Percentiles rank a stretch among this genome's conserved stretches.
Conservation (phyloP, 2,113 vertebrate genomes). For the Brachionichthys hirsutus region DNA sequence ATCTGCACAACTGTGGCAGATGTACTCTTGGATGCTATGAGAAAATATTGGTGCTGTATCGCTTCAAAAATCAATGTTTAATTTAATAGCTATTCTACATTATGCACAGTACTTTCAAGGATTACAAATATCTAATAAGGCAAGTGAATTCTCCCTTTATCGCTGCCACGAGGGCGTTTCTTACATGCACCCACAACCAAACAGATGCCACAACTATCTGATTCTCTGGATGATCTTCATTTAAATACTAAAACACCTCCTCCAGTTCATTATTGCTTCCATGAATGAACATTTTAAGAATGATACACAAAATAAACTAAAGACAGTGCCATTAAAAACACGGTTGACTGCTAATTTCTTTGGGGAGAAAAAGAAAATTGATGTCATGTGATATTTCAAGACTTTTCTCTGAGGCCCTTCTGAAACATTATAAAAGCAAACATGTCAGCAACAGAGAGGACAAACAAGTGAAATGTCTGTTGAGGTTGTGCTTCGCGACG, state of each 20-base stretch:
- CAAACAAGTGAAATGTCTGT: slow-evolving; percentile 4
- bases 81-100: neutral
- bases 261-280: slow-evolving; percentile 54
- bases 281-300: slow-evolving; percentile 20
- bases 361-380: neutral
- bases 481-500: neutral
- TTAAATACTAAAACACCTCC: neutral
- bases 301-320: slow-evolving; percentile 8
- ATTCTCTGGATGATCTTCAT: slow-evolving; percentile 1
- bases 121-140: slow-evolving; percentile 2
- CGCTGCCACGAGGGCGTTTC: neutral
- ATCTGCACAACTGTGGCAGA: neutral
- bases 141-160: neutral
- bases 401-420: neutral
- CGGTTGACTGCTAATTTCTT: neutral
- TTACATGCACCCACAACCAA: neutral
- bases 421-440: neutral
- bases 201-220: neutral
- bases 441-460: neutral
- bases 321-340: slow-evolving; percentile 1
- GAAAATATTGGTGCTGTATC: slow-evolving; percentile 9
- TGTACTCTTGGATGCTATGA: neutral
- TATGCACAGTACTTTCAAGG: slow-evolving; percentile 1
- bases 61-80: slow-evolving; percentile 2
- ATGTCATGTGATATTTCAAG: slow-evolving; percentile 2